Evolutionary conservation across 2,888 invertebrate genomes (phyloP).

Genomic region (Cephus spinipes): DNA sequence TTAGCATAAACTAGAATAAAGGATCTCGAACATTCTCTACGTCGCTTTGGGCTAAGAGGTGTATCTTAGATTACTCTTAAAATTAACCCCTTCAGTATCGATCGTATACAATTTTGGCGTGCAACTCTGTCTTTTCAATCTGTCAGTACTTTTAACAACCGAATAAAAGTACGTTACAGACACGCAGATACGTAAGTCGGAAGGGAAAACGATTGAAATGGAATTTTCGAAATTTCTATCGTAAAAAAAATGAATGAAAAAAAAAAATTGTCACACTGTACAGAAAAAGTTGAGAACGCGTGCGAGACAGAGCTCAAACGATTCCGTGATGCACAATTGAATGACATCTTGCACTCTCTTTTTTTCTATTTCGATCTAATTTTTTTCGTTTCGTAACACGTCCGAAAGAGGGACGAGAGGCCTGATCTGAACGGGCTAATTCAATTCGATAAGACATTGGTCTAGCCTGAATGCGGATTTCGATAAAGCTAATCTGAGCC

Average conservation of each 20-base stretch:
- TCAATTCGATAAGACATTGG: not conserved
- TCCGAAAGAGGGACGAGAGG: not conserved
- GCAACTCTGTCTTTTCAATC: conserved; percentile 8
- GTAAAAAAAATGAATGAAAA: not conserved
- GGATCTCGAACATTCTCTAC: conserved; percentile 10
- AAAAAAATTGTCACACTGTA: not conserved
- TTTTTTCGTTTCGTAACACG: no score
- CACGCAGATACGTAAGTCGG: not conserved
- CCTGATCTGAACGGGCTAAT: not conserved
- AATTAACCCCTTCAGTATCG: not conserved
- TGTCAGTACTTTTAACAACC: not conserved
- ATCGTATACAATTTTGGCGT: conserved; percentile 7
- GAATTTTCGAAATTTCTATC: not conserved
- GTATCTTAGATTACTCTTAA: not conserved
- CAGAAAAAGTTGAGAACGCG: not conserved
- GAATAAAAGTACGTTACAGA: not conserved
- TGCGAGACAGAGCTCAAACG: not conserved
- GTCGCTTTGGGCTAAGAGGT: not conserved
- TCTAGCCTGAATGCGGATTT: not conserved
- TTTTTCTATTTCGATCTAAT: not conserved
- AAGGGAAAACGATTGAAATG: not conserved
- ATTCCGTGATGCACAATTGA: not conserved
- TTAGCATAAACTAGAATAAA: not conserved
- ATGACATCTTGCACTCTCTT: not conserved
- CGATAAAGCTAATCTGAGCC: conserved; percentile 10